Evolutionary conservation across 1,140 invertebrate species (phyloP).

Genomic region (Dreissena rostriformis): DNA sequence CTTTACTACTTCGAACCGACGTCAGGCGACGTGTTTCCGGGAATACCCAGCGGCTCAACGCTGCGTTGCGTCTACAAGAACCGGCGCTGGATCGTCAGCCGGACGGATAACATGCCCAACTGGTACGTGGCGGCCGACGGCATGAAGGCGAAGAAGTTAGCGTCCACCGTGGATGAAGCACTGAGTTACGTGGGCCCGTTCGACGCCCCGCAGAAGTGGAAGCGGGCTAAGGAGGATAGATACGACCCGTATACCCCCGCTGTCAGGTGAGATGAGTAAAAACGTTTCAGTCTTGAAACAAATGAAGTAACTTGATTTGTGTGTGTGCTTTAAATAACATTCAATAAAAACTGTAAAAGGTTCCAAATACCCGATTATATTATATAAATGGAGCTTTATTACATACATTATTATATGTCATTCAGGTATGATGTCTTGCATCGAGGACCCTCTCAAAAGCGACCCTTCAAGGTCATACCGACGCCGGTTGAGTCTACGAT

Average conservation of each 20-base stretch:
- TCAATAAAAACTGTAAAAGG: too few species aligned
- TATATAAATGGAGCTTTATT: too few species aligned
- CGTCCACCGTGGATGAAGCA: constrained; percentile 51
- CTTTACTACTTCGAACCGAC: constrained; percentile 4
- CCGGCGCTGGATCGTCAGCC: constrained; percentile 45
- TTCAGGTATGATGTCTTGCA: neutral
- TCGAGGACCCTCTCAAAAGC: neutral
- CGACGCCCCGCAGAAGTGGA: constrained; percentile 59
- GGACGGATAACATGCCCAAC: constrained; percentile 67
- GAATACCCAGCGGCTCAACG: neutral
- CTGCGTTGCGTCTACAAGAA: constrained; percentile 4
- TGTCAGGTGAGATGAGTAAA: neutral
- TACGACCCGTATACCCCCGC: constrained; percentile 4
- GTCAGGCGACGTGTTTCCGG: neutral
- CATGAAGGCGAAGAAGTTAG: constrained; percentile 50
- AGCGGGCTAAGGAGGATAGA: constrained; percentile 32
- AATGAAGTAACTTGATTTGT: too few species aligned
- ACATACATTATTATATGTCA: too few species aligned
- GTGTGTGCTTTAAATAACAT: too few species aligned
- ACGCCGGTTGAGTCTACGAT: neutral
- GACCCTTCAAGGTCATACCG: neutral
- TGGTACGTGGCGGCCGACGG: constrained; percentile 63
- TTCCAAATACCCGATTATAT: too few species aligned
- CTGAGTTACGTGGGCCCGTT: constrained; percentile 62
- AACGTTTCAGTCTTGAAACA: too few species aligned